phyloP scores from a whole-genome alignment of 2,797 vertebrate species.

The Balearica regulorum region DNA sequence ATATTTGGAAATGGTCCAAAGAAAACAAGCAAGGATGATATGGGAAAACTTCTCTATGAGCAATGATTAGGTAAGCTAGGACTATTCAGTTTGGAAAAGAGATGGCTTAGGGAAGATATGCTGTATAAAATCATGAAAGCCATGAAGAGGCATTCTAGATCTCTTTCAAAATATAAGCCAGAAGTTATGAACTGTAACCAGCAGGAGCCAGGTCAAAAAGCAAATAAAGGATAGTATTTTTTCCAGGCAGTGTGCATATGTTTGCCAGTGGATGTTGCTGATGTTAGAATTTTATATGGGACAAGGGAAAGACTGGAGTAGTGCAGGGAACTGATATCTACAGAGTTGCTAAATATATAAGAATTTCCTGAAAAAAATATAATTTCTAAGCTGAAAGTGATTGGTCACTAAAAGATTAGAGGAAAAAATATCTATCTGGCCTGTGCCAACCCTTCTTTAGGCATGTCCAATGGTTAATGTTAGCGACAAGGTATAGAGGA shows the following conservation, averaged over 20 bases:
- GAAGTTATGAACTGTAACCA: neutral
- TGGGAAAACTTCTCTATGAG: neutral
- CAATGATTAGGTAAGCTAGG: neutral
- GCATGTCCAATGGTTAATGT: neutral
- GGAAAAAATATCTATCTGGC: neutral
- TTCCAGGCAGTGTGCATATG: neutral
- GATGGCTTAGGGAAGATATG: neutral
- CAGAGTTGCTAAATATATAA: neutral
- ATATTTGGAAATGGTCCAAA: neutral
- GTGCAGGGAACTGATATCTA: neutral
- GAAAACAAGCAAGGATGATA: neutral
- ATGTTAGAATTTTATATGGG: neutral
- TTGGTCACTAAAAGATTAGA: neutral
- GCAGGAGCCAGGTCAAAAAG: neutral
- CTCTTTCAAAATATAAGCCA: neutral
- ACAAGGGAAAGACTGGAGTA: neutral
- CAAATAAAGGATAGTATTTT: neutral
- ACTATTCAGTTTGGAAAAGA: neutral
- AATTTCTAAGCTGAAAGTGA: neutral
- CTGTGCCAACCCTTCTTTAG: neutral
- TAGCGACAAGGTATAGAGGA: rapidly evolving
- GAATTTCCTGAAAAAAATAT: neutral
- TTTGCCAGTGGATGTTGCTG: neutral
- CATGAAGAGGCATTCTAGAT: neutral
- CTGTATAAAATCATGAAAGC: neutral